A percentile compares a stretch with the other conserved stretches of the same genome.
Evolutionary conservation across 2,113 vertebrate species (phyloP).

Genomic region (Symphodus melops): DNA sequence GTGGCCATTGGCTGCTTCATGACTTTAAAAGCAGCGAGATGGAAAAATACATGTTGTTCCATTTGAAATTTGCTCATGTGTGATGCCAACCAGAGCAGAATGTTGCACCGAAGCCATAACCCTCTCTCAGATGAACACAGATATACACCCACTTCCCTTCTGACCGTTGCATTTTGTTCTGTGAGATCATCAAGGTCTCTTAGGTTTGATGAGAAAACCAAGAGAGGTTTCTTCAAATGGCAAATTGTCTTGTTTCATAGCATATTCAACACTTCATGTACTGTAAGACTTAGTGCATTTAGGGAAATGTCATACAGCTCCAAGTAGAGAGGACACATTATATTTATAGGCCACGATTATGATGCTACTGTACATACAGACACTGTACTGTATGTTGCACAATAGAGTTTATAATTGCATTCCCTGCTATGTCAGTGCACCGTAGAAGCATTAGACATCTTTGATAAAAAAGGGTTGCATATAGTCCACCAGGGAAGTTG

Average conservation of each 20-base stretch:
- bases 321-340: constrained; percentile 15
- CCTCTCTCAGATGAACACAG: constrained; percentile 13
- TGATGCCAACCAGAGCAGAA: constrained; percentile 60
- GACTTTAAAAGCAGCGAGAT: constrained; percentile 57
- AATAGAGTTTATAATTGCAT: constrained; percentile 45
- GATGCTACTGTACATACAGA: constrained; percentile 47
- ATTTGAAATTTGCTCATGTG: constrained; percentile 67
- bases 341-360: constrained; percentile 35
- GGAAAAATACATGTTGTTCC: constrained; percentile 71
- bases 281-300: constrained; percentile 39
- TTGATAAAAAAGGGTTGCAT: constrained; percentile 43
- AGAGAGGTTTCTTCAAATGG: constrained; percentile 57
- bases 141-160: constrained; percentile 11
- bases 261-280: constrained; percentile 33
- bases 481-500: constrained; percentile 34
- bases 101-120: constrained; percentile 52
- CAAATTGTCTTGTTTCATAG: constrained; percentile 62
- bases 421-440: constrained; percentile 31
- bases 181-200: constrained; percentile 37
- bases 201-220: constrained; percentile 36
- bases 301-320: constrained; percentile 53
- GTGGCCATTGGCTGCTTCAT: constrained; percentile 54
- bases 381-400: constrained; percentile 40
- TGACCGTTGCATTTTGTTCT: constrained; percentile 2
- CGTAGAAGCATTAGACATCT: constrained; percentile 40